Base-by-base conservation (phyloP, 2,888 invertebrate species). In the Schizotus pectinicornis region DNA sequence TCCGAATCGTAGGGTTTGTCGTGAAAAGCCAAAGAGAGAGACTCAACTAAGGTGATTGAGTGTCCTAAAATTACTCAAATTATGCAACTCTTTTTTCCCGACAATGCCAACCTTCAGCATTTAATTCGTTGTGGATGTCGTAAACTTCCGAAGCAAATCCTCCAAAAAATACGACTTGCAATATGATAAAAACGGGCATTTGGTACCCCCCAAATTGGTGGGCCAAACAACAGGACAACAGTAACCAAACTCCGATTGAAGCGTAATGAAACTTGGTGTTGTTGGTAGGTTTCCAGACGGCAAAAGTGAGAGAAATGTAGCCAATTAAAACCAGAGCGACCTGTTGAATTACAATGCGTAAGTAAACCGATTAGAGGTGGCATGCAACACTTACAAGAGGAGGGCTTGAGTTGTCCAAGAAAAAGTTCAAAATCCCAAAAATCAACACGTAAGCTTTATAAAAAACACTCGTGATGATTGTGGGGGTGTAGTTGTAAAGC, bases 261-360 rank as follows among this genome's bases (percentile, higher is more conserved):
- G 86, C 85, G 46, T 87, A 83, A 36, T 88, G 85, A 72, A 92
- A 89, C 51, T 84, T 80, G 5, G 80, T 79, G 11, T 87, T 86
- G 59, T 89, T 87, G 60, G 87, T 82, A 1, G 89, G 88, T 33
- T 84, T 88, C 95, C 95, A 95, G 66, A 89, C 82, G 47, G 90
- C 81, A 63, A 87, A 85, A 0, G 94, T 84, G 41, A 88, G 81
- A 13, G 88, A 82, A 12, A 92, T 69, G 73, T 95, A 95, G 7
- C 87, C 86, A 9, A 87, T 70, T 7, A 90, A 80, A 65, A 91
- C 75, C 9, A 88, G 81, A 63, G 86, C 76, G 2, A 92, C 83
- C 92, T 92, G 13, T 22, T 22, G 22, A 5, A 22, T 22, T 22
- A 83, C 85, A 67, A 36, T 59, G 8, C 22, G 32, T 38, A 47